Conservation (phyloP, 53 echinoderm and acorn worm genomes). For the Actinopyga echinites region DNA sequence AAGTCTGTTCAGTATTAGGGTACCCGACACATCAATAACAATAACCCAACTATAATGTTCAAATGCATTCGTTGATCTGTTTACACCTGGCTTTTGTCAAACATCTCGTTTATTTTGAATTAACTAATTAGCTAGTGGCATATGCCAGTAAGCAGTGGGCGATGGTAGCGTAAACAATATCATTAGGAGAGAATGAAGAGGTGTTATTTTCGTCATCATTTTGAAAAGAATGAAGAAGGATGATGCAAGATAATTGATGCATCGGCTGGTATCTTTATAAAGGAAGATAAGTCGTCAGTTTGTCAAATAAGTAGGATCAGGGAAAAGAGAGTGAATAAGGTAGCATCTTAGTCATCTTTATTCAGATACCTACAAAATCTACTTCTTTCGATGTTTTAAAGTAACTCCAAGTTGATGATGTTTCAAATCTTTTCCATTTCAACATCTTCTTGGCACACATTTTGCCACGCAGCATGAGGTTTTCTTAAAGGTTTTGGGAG, state of each 20-base stretch:
- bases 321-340: too few species aligned
- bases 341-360: too few species aligned
- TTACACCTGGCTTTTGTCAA: conserved; percentile 33
- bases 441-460: too few species aligned
- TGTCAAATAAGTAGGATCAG: too few species aligned
- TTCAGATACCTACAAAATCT: too few species aligned
- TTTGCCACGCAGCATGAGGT: too few species aligned
- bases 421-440: too few species aligned
- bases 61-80: conserved; percentile 19
- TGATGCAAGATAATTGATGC: not conserved
- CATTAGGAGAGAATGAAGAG: not conserved
- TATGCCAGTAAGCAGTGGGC: not conserved
- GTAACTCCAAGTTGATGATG: too few species aligned
- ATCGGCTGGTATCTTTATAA: too few species aligned
- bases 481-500: too few species aligned
- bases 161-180: conserved; percentile 12
- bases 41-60: conserved; percentile 19
- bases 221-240: not conserved
- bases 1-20: conserved; percentile 7
- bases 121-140: conserved; percentile 37
- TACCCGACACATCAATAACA: conserved; percentile 30
- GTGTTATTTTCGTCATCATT: not conserved
- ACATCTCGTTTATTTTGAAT: conserved; percentile 33
- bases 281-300: too few species aligned
- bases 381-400: too few species aligned